Conservation (phyloP, 2,797 vertebrate genomes). For the Podarcis lilfordi region DNA sequence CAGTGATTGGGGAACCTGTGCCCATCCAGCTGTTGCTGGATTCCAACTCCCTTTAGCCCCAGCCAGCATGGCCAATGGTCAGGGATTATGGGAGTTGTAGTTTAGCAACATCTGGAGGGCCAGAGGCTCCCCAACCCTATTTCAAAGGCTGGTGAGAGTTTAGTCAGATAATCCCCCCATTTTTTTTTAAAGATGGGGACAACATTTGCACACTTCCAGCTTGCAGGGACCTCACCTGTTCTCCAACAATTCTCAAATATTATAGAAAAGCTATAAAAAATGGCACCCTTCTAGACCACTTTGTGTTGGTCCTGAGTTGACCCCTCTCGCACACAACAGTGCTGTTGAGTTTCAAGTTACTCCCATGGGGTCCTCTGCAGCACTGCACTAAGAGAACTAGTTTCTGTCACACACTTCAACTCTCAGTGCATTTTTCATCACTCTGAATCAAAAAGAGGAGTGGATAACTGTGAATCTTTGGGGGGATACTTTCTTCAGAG, state of each 20-base stretch:
- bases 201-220: no score
- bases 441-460: slow-evolving; percentile 53
- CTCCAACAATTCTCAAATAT: slow-evolving; percentile 2
- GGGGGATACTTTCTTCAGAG: slow-evolving; percentile 53
- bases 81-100: no score
- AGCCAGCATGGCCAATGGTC: no score
- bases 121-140: no score
- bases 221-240: no score
- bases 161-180: no score
- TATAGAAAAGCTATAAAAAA: background rate
- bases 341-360: slow-evolving; percentile 37
- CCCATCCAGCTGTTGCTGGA: no score
- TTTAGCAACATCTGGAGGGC: no score
- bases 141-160: no score
- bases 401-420: slow-evolving; percentile 53
- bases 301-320: slow-evolving; percentile 28
- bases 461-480: slow-evolving; percentile 56
- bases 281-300: background rate
- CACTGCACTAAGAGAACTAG: slow-evolving; percentile 43
- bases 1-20: no score
- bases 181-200: no score
- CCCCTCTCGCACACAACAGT: slow-evolving; percentile 13
- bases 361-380: slow-evolving; percentile 38
- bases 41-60: no score
- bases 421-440: slow-evolving; percentile 54